Percentiles rank a stretch among this genome's conserved stretches.
Conservation (phyloP, 2,888 invertebrate species). For the Choreutis nemorana region DNA sequence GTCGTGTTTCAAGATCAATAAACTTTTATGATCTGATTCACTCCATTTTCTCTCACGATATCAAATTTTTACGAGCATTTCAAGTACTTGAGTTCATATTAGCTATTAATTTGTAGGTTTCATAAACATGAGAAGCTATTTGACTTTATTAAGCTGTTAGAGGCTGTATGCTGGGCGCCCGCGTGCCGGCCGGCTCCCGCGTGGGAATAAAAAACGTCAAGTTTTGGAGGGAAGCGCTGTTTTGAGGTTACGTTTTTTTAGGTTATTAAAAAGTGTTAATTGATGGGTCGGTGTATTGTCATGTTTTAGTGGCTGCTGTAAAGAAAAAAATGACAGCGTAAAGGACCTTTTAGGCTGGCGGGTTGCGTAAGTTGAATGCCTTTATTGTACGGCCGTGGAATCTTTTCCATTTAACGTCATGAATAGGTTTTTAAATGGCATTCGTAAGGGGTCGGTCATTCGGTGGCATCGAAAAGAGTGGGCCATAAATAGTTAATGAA, state of each 20-base stretch:
- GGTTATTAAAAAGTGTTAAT: slow-evolving; percentile 18
- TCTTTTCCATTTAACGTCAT: not conserved
- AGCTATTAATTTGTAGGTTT: slow-evolving; percentile 1
- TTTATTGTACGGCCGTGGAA: slow-evolving; percentile 1
- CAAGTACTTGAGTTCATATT: not conserved
- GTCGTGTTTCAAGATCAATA: too few relatives aligned
- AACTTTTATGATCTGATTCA: too few relatives aligned
- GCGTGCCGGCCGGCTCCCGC: slow-evolving; percentile 10
- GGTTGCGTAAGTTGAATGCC: too few relatives aligned
- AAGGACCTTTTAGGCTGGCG: not conserved
- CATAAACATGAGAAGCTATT: slow-evolving; percentile 7
- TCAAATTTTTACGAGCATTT: not conserved
- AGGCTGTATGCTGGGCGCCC: slow-evolving; percentile 7
- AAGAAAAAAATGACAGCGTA: not conserved
- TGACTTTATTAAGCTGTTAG: slow-evolving; percentile 16
- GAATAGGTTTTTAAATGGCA: slow-evolving; percentile 11
- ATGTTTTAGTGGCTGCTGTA: not conserved
- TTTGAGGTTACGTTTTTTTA: slow-evolving; percentile 8
- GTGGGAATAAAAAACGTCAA: slow-evolving; percentile 12
- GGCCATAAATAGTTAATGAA: slow-evolving; percentile 41
- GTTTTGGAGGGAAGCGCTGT: slow-evolving; percentile 3
- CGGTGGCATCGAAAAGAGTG: slow-evolving; percentile 24
- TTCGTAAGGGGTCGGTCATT: slow-evolving; percentile 26
- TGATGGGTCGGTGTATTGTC: slow-evolving; percentile 7
- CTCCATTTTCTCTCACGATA: not conserved